Evolutionary conservation across 2,797 vertebrate genomes (phyloP).

Genomic region (Buphagus erythrorhynchus): DNA sequence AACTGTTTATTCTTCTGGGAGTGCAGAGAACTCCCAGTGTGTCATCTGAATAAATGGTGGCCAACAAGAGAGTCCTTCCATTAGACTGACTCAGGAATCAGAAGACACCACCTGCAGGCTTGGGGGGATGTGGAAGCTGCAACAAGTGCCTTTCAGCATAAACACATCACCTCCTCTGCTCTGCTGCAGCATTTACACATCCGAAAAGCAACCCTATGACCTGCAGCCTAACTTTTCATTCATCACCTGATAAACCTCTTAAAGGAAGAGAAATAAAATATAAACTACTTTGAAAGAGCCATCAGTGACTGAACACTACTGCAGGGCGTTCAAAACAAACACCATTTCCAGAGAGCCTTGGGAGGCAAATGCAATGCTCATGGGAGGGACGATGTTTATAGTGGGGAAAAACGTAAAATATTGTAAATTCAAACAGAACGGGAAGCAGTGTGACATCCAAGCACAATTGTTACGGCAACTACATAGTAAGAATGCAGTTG

Average conservation of each 20-base stretch:
- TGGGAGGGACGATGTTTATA: constrained; percentile 8
- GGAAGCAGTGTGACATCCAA: constrained; percentile 49
- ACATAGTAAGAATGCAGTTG: neutral
- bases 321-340: neutral
- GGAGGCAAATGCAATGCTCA: constrained; percentile 12
- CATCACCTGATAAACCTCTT: neutral
- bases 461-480: constrained; percentile 73
- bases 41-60: neutral
- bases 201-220: neutral
- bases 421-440: constrained; percentile 58
- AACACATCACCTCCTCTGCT: neutral
- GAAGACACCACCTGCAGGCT: neutral
- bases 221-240: neutral
- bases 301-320: constrained; percentile 24
- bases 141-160: neutral
- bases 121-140: neutral
- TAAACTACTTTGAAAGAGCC: neutral
- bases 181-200: neutral
- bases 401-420: neutral
- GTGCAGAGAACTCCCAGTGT: neutral
- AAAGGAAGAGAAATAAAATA: constrained; percentile 15
- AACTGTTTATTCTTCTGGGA: neutral
- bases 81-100: neutral
- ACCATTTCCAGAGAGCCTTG: constrained; percentile 13
- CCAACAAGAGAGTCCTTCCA: neutral